These are phyloP conservation scores for Cotesia congregata DNA, from an alignment of 2,888 invertebrate species.

Conservation along the genomic window DNA sequence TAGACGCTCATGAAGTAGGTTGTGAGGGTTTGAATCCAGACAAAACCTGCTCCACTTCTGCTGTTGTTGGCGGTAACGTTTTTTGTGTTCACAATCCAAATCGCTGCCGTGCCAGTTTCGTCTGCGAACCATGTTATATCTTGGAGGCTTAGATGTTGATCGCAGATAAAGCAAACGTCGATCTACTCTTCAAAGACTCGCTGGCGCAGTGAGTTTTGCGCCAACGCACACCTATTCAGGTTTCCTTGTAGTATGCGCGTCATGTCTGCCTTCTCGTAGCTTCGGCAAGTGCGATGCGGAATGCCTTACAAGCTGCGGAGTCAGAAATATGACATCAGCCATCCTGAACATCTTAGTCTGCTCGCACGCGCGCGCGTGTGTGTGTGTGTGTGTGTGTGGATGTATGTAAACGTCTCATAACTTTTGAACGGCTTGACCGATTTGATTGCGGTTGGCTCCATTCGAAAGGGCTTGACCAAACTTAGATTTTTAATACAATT, in stretches of 20 bases:
- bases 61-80: not conserved
- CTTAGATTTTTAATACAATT: no score
- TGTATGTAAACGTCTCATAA: no score
- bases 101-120: slow-evolving; percentile 37
- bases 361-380: not conserved
- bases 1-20: slow-evolving; percentile 33
- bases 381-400: no score
- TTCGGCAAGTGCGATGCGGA: no score
- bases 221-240: not conserved
- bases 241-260: no score
- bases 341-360: not conserved
- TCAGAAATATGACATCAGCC: slow-evolving; percentile 39
- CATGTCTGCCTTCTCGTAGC: no score
- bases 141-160: not conserved
- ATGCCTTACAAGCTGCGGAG: slow-evolving; percentile 25
- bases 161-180: not conserved
- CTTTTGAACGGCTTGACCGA: no score
- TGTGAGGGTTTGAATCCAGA: slow-evolving; percentile 27
- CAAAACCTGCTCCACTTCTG: no score
- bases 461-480: no score
- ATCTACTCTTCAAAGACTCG: not conserved
- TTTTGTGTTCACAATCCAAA: slow-evolving; percentile 34
- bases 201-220: not conserved
- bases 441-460: no score
- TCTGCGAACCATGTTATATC: slow-evolving; percentile 38